Conservation (phyloP, 1,140 invertebrate genomes). For the Caenorhabditis brenneri region DNA sequence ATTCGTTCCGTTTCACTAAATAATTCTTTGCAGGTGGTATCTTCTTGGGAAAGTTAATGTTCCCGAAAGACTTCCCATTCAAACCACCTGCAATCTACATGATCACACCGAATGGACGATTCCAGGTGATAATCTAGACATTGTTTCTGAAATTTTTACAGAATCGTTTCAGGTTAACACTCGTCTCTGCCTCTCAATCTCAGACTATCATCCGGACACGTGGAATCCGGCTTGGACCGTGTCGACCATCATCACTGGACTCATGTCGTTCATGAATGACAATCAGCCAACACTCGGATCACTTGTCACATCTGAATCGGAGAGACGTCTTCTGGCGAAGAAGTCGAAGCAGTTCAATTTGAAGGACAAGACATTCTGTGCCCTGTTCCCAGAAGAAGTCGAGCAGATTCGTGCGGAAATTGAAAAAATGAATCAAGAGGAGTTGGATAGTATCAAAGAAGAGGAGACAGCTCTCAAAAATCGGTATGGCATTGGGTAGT, state of each 20-base stretch:
- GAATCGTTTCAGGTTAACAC: constrained; percentile 77
- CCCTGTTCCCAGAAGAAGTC: neutral
- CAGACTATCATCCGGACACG: constrained; percentile 94
- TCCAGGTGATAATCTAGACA: too few species aligned
- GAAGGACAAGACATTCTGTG: constrained; percentile 72
- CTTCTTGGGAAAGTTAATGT: constrained; percentile 95
- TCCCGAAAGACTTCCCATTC: constrained; percentile 95
- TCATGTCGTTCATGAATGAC: constrained; percentile 73
- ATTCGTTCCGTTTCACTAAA: constrained; percentile 60
- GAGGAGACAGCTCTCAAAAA: neutral
- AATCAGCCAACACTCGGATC: constrained; percentile 85
- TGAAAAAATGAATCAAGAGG: neutral
- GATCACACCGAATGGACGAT: constrained; percentile 92
- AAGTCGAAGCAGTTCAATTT: constrained; percentile 83
- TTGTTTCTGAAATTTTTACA: neutral
- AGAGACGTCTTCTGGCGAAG: constrained; percentile 84
- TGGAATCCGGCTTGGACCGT: constrained; percentile 99
- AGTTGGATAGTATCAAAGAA: neutral
- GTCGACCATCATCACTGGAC: constrained; percentile 87
- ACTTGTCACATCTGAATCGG: constrained; percentile 86
- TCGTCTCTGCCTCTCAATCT: constrained; percentile 91
- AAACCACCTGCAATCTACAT: constrained; percentile 97
- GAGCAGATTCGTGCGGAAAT: constrained; percentile 2
- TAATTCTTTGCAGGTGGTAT: constrained; percentile 77
- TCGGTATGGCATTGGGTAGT: too few species aligned